A percentile compares a stretch with the other conserved stretches of the same genome.
Conservation (phyloP, 2,888 invertebrate genomes). For the Oegoconia quadripuncta region DNA sequence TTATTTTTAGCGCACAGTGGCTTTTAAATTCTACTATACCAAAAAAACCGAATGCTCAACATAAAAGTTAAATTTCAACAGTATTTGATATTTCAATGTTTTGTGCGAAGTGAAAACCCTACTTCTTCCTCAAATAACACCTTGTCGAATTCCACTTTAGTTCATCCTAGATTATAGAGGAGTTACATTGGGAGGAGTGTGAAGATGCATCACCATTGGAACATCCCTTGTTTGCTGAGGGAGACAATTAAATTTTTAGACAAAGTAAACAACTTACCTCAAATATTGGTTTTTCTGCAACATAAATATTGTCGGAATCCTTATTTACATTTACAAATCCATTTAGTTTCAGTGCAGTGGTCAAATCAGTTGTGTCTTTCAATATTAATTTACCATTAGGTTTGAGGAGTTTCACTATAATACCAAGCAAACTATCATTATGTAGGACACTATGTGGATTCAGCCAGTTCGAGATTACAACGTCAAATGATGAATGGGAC, state of each 20-base stretch:
- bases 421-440: conserved; percentile 68
- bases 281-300: conserved; percentile 84
- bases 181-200: too few species aligned
- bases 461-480: conserved; percentile 76
- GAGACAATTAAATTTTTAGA: conserved; percentile 1
- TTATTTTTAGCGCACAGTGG: too few species aligned
- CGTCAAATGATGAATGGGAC: conserved; percentile 79
- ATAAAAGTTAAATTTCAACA: too few species aligned
- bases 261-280: conserved; percentile 60
- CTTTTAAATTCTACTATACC: too few species aligned
- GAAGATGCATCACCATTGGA: too few species aligned
- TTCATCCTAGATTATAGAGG: too few species aligned
- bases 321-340: conserved; percentile 79
- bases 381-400: conserved; percentile 81
- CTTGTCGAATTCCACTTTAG: too few species aligned
- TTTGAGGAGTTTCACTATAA: conserved; percentile 80
- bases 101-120: too few species aligned
- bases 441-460: conserved; percentile 60
- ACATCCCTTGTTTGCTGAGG: too few species aligned
- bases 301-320: conserved; percentile 43
- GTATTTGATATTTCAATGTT: too few species aligned
- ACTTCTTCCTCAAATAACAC: too few species aligned
- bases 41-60: too few species aligned
- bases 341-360: conserved; percentile 79
- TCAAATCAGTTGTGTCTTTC: conserved; percentile 63